Conservation (phyloP, 2,113 vertebrate genomes). For the Corythornis cristatus region DNA sequence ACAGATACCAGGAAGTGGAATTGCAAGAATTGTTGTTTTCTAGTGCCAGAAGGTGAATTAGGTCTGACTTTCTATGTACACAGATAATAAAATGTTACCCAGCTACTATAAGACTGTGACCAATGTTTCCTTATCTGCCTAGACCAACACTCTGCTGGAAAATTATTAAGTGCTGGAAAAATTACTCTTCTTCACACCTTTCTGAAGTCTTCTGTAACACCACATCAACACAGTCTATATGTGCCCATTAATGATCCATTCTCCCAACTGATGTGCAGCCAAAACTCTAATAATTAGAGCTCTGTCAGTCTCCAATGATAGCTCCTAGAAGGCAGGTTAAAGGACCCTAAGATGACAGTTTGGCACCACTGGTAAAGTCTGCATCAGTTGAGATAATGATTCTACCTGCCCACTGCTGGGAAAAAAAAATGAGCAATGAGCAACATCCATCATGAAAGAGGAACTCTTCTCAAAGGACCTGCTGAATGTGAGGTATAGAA, state of each 20-base stretch:
- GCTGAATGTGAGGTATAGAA: background rate
- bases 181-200: background rate
- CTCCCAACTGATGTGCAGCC: background rate
- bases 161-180: background rate
- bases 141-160: background rate
- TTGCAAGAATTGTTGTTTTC: background rate
- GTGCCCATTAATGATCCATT: background rate
- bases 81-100: background rate
- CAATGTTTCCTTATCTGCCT: background rate
- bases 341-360: background rate
- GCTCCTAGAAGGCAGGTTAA: background rate
- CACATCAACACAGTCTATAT: background rate
- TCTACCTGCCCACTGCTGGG: background rate
- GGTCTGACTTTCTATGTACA: background rate
- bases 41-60: background rate
- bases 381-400: background rate
- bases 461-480: background rate
- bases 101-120: background rate
- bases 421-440: background rate
- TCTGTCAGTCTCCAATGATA: background rate
- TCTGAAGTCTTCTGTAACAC: background rate
- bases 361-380: background rate
- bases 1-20: background rate
- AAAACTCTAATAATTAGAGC: background rate
- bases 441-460: background rate